Conservation (phyloP, 1,140 invertebrate genomes). For the Tribolium castaneum region DNA sequence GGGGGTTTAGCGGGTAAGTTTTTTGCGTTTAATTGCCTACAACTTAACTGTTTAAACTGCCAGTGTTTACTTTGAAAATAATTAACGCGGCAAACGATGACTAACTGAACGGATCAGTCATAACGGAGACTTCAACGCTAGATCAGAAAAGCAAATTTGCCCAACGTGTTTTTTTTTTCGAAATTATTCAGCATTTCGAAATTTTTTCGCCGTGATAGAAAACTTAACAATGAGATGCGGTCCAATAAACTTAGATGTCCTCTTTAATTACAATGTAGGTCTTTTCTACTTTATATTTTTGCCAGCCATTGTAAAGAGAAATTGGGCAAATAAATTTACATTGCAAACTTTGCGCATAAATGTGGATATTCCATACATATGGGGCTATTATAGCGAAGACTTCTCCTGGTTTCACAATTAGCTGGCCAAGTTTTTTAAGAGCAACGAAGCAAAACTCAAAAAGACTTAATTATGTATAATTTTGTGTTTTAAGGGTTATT, state of each 20-base stretch:
- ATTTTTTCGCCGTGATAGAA: background rate
- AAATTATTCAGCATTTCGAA: background rate
- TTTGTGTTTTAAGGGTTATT: background rate
- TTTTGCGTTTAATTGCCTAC: background rate
- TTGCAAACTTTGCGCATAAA: background rate
- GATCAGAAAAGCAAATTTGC: slow-evolving; percentile 1
- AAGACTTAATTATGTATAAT: background rate
- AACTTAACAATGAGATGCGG: background rate
- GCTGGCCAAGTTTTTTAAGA: background rate
- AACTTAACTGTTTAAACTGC: background rate
- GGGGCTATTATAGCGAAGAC: background rate
- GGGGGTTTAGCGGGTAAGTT: background rate
- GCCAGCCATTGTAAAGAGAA: background rate
- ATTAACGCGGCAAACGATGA: background rate
- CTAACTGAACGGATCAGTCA: background rate
- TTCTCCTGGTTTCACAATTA: background rate
- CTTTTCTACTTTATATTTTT: background rate
- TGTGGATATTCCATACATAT: background rate
- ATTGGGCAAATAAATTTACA: slow-evolving; percentile 6
- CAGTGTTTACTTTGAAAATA: background rate
- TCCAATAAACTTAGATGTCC: slow-evolving; percentile 18
- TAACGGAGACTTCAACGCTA: slow-evolving; percentile 13
- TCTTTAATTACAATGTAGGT: slow-evolving; percentile 3
- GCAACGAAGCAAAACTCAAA: background rate
- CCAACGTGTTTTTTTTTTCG: background rate